Evolutionary conservation across 2,113 vertebrate species (phyloP), one percentile per base, ranked within the genome.

Genomic region (Perca schrenkii): DNA sequence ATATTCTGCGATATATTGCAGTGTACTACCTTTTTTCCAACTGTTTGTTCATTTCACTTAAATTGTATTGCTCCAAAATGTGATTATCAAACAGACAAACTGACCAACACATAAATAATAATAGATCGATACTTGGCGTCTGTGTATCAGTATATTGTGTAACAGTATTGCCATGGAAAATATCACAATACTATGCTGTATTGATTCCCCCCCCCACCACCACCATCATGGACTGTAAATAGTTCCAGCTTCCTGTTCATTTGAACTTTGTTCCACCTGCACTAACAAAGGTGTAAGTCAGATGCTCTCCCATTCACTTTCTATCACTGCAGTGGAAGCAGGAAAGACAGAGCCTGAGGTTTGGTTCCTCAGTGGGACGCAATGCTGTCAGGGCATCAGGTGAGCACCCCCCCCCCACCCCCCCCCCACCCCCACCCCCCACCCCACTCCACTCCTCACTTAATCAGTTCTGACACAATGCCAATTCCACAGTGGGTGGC

Each of bases 391-490:
- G 88, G 92, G 79, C 83, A 82, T 90, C 86, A 94, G 93, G 90
- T 93, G 89, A 91, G 88, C 83, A 76, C 83, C 67, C 2, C 71
- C 13, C 1, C 31, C 3, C 21, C n/a, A n/a, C n/a, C n/a, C n/a
- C n/a, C n/a, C 28, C 52, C n/a, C 49, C 65, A 8, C 19, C 40
- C 36, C 34, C n/a, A n/a, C n/a, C 28, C 52, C n/a, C 49, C 65
- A 8, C 19, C 40, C 36, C 34, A 54, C 61, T 40, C 64, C 85
- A 19, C 76, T 66, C 58, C 63, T 85, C 69, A 67, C 87, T 72
- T 93, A 90, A 94, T 88, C 83, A 85, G 21, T 61, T 85, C 88
- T 92, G 94, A 94, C 93, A 94, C 91, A 82, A 89, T 87, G 91
- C 91, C 92, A 86, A 93, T 93, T 82, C 91, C 88, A 85, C 90